These are phyloP conservation scores for Agapornis roseicollis DNA, from an alignment of 2,113 vertebrate genomes.

Conservation along the genomic window DNA sequence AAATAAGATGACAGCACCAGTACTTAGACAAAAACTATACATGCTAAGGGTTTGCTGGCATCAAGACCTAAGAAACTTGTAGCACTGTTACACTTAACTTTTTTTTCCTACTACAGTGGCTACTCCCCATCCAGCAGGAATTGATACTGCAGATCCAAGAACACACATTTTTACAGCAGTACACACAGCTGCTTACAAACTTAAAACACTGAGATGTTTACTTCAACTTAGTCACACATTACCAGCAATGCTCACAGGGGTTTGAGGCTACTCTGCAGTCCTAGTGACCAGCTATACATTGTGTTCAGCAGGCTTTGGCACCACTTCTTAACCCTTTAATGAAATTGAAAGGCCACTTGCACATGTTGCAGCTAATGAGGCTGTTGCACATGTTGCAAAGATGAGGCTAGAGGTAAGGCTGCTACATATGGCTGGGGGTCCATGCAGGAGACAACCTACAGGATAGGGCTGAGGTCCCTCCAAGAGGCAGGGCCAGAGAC, in stretches of 20 bases:
- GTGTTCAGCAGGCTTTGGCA: background rate
- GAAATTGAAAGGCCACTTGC: background rate
- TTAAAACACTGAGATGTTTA: background rate
- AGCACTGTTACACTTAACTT: background rate
- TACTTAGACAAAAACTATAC: background rate
- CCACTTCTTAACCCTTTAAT: background rate
- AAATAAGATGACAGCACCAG: background rate
- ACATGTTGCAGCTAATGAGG: background rate
- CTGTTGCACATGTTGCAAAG: background rate
- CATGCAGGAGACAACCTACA: background rate
- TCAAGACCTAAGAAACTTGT: background rate
- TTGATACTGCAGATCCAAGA: background rate
- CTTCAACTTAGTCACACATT: background rate
- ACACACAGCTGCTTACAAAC: background rate
- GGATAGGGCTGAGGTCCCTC: background rate
- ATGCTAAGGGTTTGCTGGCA: background rate
- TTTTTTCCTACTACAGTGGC: background rate
- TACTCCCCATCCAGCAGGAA: background rate
- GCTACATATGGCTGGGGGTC: too few species aligned
- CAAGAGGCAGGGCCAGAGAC: background rate
- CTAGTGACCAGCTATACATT: background rate
- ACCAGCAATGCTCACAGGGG: background rate
- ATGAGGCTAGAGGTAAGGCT: background rate
- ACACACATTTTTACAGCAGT: background rate
- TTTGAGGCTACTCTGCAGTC: background rate